Base-by-base conservation (phyloP, 2,888 invertebrate species). In the Himalopsyche anomala region DNA sequence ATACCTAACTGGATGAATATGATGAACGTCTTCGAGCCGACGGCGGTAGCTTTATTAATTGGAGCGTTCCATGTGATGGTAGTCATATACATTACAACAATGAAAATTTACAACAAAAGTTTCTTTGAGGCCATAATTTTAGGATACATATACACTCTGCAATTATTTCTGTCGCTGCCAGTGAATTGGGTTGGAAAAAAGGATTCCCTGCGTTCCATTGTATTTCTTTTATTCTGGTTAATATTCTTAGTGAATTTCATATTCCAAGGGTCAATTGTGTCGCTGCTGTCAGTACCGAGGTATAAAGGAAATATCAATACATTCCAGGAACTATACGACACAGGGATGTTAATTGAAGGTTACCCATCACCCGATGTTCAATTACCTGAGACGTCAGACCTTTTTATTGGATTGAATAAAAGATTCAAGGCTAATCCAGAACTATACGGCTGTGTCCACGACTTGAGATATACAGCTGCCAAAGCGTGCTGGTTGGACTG, bases 401-500 rank as follows among this genome's bases (percentile, higher is more conserved):
- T 87, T 79, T 92, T 90, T 88, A 88, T 87, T 15, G 90, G 89
- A 86, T 91, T 93, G 11, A 92, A 92, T 86, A 91, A 91, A 2
- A 92, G 90, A 89, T 87, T 92, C 6, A 90, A 91, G 17, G 89
- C 91, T 0, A 90, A 91, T 55, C 88, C 89, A 69, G 90, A 91
- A 87, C 86, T 92, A 79, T 91, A 89, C 83, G 90, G 89, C 17
- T 93, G 93, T 88, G 89, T 92, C 2, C 89, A 90, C 4, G 87
- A 89, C 85, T 90, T 93, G 89, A 89, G 81, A n/a, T 91, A 91
- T 80, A 91, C 92, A 82, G 90, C 90, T 69, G 89, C 88, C 6
- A 90, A 91, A 85, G 92, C 93, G 89, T 93, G 93, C 89, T 89
- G 93, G 6, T 89, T 92, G 19, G 93, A 93, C 87, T 93, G 93